Base-by-base conservation (phyloP, 2,797 vertebrate species). In the Sebastolobus altivelis region DNA sequence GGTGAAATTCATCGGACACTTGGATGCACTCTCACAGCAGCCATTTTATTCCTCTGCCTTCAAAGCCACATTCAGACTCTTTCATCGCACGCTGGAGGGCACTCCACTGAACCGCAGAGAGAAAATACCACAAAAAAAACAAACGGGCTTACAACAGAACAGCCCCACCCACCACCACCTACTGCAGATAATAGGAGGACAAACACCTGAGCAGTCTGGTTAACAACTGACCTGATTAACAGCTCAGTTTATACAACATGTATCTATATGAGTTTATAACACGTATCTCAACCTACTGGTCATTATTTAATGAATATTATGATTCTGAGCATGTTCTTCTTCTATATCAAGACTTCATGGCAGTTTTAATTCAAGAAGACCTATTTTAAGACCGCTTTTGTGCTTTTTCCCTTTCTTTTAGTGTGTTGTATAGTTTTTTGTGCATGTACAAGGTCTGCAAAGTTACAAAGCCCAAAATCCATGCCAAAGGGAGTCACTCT, bases 31-130 rank as follows among this genome's bases (percentile, higher is more conserved):
- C 60, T 59, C 75, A 68, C 76, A 63, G 77, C 81, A 80, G 71
- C 81, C 61, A 80, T 69, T 71, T 75, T 79, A 38, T 77, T 82
- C 46, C 52, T 81, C 79, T 69, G 77, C 67, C 77, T 86, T 88
- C 80, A 90, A 87, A 90, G 87, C 40, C 38, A 76, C 37, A 62
- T 75, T 66, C 70, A 76, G 70, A 82, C 20, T 73, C 75, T 89
- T 86, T 87, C 72, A 88, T 87, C 74, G 49, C 14, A 71, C 31
- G 77, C 79, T 77, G 65, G 63, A 87, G 84, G 76, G 69, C 71
- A 73, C 82, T 88, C 22, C 8, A 85, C 77, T 69, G 46, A 77
- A 74, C 75, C 25, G 18, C 72, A 46, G 33, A 75, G 56, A 86
- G 72, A 87, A 68, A 60, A 79, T 12, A 77, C 6, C 25, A 66